Conservation (phyloP, 2,797 vertebrate species). For the Pangasius sanitwongsei region DNA sequence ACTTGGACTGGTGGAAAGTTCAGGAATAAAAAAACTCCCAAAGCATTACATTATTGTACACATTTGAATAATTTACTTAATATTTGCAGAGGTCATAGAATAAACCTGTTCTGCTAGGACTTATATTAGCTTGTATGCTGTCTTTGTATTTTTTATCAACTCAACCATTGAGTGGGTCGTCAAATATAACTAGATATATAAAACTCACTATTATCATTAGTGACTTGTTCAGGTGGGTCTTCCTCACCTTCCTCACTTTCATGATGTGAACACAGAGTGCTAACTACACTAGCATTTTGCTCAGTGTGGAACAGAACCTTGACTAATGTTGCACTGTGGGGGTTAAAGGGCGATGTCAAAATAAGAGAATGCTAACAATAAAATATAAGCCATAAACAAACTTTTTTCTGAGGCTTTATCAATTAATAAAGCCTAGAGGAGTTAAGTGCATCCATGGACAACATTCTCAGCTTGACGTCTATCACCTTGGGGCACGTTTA, state of each 20-base stretch:
- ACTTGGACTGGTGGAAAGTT: neutral
- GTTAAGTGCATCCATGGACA: neutral
- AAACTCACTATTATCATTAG: neutral
- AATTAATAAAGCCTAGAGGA: neutral
- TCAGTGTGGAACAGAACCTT: neutral
- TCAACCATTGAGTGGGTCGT: neutral
- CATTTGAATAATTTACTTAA: neutral
- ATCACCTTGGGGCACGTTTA: neutral
- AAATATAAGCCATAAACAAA: neutral
- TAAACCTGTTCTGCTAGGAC: no score
- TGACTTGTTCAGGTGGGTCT: neutral
- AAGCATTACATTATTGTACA: neutral
- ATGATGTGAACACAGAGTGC: neutral
- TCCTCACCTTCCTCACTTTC: neutral
- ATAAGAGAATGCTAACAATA: neutral
- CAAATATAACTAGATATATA: neutral
- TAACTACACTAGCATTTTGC: neutral
- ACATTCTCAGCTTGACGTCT: slow-evolving; percentile 2
- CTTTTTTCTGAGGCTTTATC: neutral
- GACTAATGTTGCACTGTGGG: neutral
- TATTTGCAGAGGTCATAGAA: neutral
- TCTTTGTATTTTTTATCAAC: neutral
- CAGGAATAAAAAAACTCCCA: neutral
- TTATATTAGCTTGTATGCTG: neutral
- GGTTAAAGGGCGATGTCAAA: neutral